Evolutionary conservation across 2,888 invertebrate species (phyloP).

Genomic region (Volucella inanis): DNA sequence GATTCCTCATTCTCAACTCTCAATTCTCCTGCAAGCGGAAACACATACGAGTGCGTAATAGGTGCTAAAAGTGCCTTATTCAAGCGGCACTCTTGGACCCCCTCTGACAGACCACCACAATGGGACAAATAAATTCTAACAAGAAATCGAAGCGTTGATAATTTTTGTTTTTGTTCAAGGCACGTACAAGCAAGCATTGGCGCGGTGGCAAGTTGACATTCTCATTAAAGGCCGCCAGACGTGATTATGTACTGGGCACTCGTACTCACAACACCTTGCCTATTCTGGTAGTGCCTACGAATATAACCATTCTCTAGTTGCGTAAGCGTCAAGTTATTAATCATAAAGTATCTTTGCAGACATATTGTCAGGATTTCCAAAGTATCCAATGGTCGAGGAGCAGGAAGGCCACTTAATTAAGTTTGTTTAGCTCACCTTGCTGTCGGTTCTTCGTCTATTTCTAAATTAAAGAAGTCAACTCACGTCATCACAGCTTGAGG

Average conservation of each 20-base stretch:
- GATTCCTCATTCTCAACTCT: slow-evolving; percentile 27
- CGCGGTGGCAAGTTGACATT: slow-evolving; percentile 44
- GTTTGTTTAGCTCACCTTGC: slow-evolving; percentile 35
- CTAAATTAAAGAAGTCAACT: slow-evolving; percentile 73
- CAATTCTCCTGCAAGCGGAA: slow-evolving; percentile 52
- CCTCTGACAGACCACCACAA: not conserved
- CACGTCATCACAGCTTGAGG: slow-evolving; percentile 63
- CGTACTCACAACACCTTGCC: slow-evolving; percentile 34
- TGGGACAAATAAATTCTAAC: slow-evolving; percentile 38
- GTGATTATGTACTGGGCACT: not conserved
- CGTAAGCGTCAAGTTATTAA: slow-evolving; percentile 61
- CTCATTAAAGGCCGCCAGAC: slow-evolving; percentile 59
- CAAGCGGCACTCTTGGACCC: not conserved
- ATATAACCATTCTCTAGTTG: not conserved
- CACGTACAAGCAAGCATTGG: slow-evolving; percentile 42
- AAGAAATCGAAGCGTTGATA: slow-evolving; percentile 52
- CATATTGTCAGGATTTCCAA: slow-evolving; percentile 61
- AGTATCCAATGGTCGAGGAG: slow-evolving; percentile 43
- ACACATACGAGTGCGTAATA: slow-evolving; percentile 43
- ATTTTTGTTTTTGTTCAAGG: slow-evolving; percentile 68
- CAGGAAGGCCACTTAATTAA: slow-evolving; percentile 62
- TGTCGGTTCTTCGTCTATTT: slow-evolving; percentile 36
- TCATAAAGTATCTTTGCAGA: slow-evolving; percentile 72
- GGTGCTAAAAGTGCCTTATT: slow-evolving; percentile 63
- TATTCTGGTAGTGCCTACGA: slow-evolving; percentile 35